A percentile compares a stretch with the other conserved stretches of the same genome.
Evolutionary conservation across 2,113 vertebrate genomes (phyloP).

Genomic region (Centrocercus urophasianus): DNA sequence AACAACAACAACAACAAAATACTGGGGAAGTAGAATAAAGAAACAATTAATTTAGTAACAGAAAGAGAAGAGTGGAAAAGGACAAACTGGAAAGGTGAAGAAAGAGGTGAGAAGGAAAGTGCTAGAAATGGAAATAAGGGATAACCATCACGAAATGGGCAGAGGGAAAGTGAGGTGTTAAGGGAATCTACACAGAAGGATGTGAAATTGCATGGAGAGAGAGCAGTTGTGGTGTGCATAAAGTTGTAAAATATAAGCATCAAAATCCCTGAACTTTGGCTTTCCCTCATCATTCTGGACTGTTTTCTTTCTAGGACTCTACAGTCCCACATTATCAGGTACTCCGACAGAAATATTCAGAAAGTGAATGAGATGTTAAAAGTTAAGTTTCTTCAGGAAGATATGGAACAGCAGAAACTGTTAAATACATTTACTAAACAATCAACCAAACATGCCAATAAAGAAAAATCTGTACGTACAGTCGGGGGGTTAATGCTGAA

Average conservation of each 20-base stretch:
- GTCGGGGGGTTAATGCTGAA: background rate
- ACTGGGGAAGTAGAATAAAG: background rate
- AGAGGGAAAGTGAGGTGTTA: background rate
- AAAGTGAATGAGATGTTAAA: background rate
- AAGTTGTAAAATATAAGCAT: background rate
- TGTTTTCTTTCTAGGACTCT: background rate
- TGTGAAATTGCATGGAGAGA: background rate
- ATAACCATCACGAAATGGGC: background rate
- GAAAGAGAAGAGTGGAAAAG: background rate
- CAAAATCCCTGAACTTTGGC: background rate
- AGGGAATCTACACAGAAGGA: background rate
- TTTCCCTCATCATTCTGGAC: background rate
- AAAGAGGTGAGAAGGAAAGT: background rate
- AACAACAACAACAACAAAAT: background rate
- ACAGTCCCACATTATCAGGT: background rate
- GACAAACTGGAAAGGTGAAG: background rate
- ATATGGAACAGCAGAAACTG: background rate
- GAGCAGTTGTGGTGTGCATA: accelerated
- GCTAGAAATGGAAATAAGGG: background rate
- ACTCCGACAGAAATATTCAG: background rate
- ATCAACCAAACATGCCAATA: background rate
- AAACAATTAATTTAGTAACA: background rate
- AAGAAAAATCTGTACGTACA: background rate
- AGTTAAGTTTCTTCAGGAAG: background rate
- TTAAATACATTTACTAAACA: background rate